Evolutionary conservation across 2,888 invertebrate genomes (phyloP), one percentile per base, ranked within the genome.

Genomic region (Drosophila neonasuta): DNA sequence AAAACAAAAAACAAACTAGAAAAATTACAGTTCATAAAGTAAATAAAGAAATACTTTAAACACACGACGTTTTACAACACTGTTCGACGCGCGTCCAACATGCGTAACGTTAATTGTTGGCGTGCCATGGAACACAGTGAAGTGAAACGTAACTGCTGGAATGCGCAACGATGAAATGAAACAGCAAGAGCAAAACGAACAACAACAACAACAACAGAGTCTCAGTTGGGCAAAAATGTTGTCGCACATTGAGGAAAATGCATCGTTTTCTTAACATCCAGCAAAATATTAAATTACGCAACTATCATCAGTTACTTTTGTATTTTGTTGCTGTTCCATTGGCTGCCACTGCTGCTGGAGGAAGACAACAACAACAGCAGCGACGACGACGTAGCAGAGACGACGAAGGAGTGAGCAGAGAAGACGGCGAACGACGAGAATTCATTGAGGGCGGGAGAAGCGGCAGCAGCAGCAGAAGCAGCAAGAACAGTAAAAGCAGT

Each of bases 291-390:
- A 89, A 89, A 87, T 85, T 89, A 83, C 88, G 89, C 79, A 89
- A 89, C 82, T 88, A 88, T 88, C 89, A 89, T 88, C 89, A 89
- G 82, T 88, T 89, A 87, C 88, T 89, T 80, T 88, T 89, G 77
- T 89, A 89, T 88, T 89, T 89, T 87, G 81, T 87, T 82, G 69
- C 74, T 76, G 66, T 64, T 42, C 63, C 68, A 68, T 66, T 76
- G 63, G 79, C 80, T 77, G 76, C 74, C 73, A 80, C 76, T 74
- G 80, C 70, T 71, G 68, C 76, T 76, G 68, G 78, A 73, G 76
- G 65, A 75, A 63, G 68, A 69, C 62, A 57, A 42, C 74, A 42
- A 50, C 70, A 49, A 49, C 63, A 69, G 62, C 52, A 46, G 71
- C 54, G 61, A 55, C 54, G 58, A 32, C 46, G 56, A 66, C 60